Conservation (phyloP, 1,140 invertebrate species). For the Muscidifurax raptorellus region DNA sequence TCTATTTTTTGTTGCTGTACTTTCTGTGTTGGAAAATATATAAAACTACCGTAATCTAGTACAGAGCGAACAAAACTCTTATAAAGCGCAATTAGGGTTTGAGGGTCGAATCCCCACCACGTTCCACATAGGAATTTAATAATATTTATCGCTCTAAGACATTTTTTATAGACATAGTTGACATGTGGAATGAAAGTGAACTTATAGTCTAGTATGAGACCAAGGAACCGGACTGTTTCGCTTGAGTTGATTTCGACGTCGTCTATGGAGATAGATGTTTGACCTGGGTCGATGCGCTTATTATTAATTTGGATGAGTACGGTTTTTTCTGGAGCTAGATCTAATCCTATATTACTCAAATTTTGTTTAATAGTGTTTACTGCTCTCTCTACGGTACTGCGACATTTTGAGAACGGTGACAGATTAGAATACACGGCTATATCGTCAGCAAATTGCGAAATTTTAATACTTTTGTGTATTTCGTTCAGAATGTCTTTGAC, state of each 20-base stretch:
- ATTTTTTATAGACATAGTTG: background rate
- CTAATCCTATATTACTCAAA: background rate
- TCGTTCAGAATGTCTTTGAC: background rate
- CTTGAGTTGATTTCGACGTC: background rate
- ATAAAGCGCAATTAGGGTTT: no score
- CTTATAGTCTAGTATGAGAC: background rate
- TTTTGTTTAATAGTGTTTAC: background rate
- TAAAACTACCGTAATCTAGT: no score
- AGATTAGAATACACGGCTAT: background rate
- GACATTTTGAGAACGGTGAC: background rate
- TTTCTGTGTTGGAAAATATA: no score
- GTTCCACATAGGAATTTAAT: slow-evolving; percentile 29
- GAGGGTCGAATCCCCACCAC: slow-evolving; percentile 38
- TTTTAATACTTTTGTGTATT: background rate
- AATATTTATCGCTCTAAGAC: slow-evolving; percentile 36
- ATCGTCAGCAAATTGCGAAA: slow-evolving; percentile 34
- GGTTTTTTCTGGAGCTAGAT: background rate
- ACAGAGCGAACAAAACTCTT: no score
- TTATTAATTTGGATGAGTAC: background rate
- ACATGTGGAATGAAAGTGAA: background rate
- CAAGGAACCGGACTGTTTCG: background rate
- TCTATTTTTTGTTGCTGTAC: no score
- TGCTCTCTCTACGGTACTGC: background rate
- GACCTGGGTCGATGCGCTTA: no score
- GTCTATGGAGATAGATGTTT: no score